Evolutionary conservation across 2,888 invertebrate genomes (phyloP), one percentile per base, ranked within the genome.

Genomic region (Caenorhabditis becei): DNA sequence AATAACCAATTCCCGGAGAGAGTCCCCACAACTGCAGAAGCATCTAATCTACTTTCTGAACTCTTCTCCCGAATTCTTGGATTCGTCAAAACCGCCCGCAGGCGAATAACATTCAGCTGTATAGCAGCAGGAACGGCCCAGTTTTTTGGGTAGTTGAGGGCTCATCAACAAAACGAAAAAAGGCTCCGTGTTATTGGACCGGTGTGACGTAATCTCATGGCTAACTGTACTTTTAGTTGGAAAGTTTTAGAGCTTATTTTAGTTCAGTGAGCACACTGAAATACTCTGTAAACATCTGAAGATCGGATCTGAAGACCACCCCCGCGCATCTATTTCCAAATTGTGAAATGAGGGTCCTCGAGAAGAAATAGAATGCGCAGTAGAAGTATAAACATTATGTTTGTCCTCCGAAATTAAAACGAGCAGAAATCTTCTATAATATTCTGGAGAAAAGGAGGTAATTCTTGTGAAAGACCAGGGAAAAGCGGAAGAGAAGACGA

Each of bases 101-200:
- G 49, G 49, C 20, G 7, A 54, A 54, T 28, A 54, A 54, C 54
- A 54, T 23, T 11, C 51, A n/a, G 51, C 24, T 54, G 28, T 54
- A 28, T 28, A 54, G 54, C 54, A 8, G 35, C 35, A 23, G 54
- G 28, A 54, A 26, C n/a, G 54, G n/a, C 54, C 18, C n/a, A n/a
- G n/a, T 26, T 54, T 54, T 54, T 54, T 8, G 53, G 10, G 26
- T 53, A 26, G 54, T 28, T 28, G 54, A 35, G 35, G 28, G 54
- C 26, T 26, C 28, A 54, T 28, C 26, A 54, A 54, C 54, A 28
- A n/a, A 16, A n/a, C n/a, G n/a, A n/a, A 14, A 11, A 51, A 41
- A 41, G 14, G 41, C 14, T 2, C 16, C 10, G 41, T 14, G 41
- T 41, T 41, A 16, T 16, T 3, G 41, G 14, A 32, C 10, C 32